phyloP scores from a whole-genome alignment of 2,113 vertebrate genomes.

The Amblyopsis rosae region DNA sequence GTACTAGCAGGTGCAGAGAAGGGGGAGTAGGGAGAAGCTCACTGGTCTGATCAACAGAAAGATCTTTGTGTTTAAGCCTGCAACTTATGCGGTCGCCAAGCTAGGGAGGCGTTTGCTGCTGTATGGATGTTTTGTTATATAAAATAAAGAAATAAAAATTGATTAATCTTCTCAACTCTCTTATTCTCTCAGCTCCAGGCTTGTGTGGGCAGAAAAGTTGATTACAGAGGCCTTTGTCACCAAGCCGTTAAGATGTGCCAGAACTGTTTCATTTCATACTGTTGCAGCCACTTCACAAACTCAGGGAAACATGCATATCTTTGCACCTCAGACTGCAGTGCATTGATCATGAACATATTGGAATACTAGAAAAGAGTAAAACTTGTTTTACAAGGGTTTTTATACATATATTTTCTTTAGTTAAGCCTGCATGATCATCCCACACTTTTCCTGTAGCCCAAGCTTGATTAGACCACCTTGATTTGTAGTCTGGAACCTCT shows the following conservation, averaged over 20 bases:
- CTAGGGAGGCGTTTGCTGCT: conserved; percentile 59
- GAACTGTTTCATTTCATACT: conserved; percentile 41
- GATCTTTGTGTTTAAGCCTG: conserved; percentile 77
- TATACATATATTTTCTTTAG: too few relatives aligned
- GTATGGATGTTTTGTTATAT: conserved; percentile 69
- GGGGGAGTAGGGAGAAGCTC: conserved; percentile 46
- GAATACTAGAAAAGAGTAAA: not conserved
- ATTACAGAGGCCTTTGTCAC: conserved; percentile 59
- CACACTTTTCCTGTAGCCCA: too few relatives aligned
- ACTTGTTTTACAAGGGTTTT: too few relatives aligned
- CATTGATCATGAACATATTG: not conserved
- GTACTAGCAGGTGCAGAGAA: conserved; percentile 71
- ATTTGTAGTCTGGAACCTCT: too few relatives aligned
- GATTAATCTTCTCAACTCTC: conserved; percentile 61
- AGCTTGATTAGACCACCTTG: too few relatives aligned
- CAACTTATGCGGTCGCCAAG: conserved; percentile 63
- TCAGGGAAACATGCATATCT: conserved; percentile 15
- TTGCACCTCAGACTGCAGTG: conserved; percentile 19
- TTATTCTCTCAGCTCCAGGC: conserved; percentile 35
- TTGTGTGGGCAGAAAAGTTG: conserved; percentile 69
- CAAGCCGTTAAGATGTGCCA: not conserved
- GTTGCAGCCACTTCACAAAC: conserved; percentile 32
- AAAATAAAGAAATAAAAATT: conserved; percentile 40
- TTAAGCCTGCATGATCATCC: too few relatives aligned
- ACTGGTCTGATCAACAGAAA: conserved; percentile 71